Percentiles rank a stretch among this genome's conserved stretches.
These are phyloP conservation scores for Epizoanthus illoricatus DNA, from an alignment of 92 coral and sea anemone species.

Conservation along the genomic window DNA sequence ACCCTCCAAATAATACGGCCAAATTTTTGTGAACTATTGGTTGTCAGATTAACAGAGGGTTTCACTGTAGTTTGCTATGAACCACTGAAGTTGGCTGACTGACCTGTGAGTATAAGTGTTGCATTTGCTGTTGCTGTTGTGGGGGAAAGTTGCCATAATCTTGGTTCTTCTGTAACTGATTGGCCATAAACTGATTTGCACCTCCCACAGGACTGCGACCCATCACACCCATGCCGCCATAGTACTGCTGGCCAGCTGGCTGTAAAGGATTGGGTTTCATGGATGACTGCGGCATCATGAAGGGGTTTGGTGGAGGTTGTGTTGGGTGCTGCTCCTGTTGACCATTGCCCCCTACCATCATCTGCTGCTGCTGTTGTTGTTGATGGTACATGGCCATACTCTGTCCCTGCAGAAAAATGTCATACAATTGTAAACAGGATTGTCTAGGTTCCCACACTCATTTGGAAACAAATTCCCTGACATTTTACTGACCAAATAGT, in stretches of 20 bases:
- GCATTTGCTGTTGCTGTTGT: constrained; percentile 77
- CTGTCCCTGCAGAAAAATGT: constrained; percentile 18
- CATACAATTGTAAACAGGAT: neutral
- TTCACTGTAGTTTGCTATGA: no score
- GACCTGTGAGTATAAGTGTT: constrained; percentile 69
- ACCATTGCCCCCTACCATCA: neutral
- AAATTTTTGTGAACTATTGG: no score
- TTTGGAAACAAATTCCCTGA: neutral
- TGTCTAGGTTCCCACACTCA: neutral
- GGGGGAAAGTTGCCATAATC: constrained; percentile 70
- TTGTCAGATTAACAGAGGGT: no score
- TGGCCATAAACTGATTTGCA: constrained; percentile 52
- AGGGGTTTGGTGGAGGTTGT: constrained; percentile 46
- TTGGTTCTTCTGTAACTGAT: constrained; percentile 61
- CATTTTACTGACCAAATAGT: no score
- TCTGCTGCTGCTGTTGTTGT: constrained; percentile 45
- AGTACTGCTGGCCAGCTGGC: constrained; percentile 59
- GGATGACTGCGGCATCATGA: constrained; percentile 58
- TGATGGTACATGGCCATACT: constrained; percentile 35
- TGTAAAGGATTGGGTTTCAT: constrained; percentile 61
- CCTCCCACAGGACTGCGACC: constrained; percentile 47
- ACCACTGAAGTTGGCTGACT: neutral
- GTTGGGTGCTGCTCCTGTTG: constrained; percentile 51
- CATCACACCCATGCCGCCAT: constrained; percentile 65
- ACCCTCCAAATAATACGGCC: no score